Evolutionary conservation across 2,797 vertebrate species (phyloP).

Genomic region (Glyptemys insculpta): DNA sequence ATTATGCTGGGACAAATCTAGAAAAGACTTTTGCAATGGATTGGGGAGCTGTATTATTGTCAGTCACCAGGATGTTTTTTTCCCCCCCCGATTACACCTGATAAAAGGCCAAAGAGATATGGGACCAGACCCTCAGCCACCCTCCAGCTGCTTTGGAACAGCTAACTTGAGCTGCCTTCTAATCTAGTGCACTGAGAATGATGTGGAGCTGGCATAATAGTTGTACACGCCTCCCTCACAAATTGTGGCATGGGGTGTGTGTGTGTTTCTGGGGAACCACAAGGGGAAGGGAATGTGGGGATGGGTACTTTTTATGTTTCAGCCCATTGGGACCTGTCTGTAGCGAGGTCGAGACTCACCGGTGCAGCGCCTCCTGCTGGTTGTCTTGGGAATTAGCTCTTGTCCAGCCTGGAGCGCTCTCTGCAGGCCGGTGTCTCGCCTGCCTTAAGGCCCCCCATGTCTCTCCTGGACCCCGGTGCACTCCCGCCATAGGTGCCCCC

Average conservation of each 20-base stretch:
- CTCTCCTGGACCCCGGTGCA: too few species aligned
- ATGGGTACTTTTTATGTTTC: neutral
- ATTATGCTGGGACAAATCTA: neutral
- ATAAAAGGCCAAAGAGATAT: neutral
- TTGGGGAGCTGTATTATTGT: neutral
- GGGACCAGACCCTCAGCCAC: too few species aligned
- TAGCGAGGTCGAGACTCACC: too few species aligned
- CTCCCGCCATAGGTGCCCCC: too few species aligned
- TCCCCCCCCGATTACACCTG: neutral
- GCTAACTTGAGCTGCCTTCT: neutral
- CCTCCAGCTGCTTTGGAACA: too few species aligned
- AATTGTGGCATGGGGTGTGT: fast-evolving
- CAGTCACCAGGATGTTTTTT: neutral
- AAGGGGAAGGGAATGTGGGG: neutral
- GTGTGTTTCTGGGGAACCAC: neutral
- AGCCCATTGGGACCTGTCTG: neutral
- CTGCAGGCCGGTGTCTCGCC: too few species aligned
- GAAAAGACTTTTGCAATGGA: neutral
- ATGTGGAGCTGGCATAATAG: neutral
- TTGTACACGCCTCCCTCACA: too few species aligned
- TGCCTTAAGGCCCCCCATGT: too few species aligned
- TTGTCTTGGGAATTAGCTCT: too few species aligned
- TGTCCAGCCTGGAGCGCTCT: too few species aligned
- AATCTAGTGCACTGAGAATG: neutral
- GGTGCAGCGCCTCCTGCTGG: too few species aligned